Percentiles rank a stretch among this genome's conserved stretches.
phyloP scores from a whole-genome alignment of 2,888 invertebrate species.

The Chymomyza amoena region DNA sequence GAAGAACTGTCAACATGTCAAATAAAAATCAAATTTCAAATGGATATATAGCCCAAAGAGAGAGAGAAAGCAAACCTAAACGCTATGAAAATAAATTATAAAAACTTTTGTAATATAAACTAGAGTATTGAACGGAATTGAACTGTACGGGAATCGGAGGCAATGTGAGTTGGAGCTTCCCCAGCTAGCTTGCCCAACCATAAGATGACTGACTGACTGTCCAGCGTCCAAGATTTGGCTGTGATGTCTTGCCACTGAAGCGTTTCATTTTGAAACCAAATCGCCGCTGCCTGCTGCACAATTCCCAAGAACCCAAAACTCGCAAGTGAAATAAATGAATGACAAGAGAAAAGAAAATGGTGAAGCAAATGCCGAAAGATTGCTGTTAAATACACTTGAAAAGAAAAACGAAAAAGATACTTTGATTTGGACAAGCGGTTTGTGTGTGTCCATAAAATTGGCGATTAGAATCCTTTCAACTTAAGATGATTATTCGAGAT shows the following conservation, averaged over 20 bases:
- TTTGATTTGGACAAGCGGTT: not conserved
- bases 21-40: conserved; percentile 74
- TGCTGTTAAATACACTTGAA: not conserved
- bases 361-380: not conserved
- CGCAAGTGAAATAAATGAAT: conserved; percentile 24
- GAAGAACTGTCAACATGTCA: conserved; percentile 61
- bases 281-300: conserved; percentile 56
- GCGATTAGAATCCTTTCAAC: conserved; percentile 4
- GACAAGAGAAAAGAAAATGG: not conserved
- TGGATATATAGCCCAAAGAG: conserved; percentile 59
- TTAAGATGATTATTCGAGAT: conserved; percentile 16
- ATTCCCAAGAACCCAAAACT: conserved; percentile 53
- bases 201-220: not conserved
- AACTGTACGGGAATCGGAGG: not conserved
- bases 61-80: conserved; percentile 25
- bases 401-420: not conserved
- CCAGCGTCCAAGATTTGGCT: not conserved
- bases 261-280: conserved; percentile 49
- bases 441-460: not conserved
- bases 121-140: conserved; percentile 42
- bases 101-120: conserved; percentile 68
- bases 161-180: not conserved
- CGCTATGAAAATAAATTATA: conserved; percentile 72
- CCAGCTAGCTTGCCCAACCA: not conserved
- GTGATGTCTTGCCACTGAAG: conserved; percentile 28